Evolutionary conservation across 2,113 vertebrate genomes (phyloP).

Genomic region (Meles meles): DNA sequence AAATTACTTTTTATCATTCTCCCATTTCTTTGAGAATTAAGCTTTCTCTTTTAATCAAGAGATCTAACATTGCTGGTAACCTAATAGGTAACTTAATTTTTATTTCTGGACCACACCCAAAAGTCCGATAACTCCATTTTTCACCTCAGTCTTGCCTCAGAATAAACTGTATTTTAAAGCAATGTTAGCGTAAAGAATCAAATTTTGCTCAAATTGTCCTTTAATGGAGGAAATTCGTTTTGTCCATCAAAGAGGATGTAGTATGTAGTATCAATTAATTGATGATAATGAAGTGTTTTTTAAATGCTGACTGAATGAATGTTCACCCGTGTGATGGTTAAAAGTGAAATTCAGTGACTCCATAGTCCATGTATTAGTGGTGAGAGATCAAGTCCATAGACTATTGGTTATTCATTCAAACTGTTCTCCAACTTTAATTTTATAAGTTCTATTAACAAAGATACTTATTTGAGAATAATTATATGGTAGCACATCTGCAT

Average conservation of each 20-base stretch:
- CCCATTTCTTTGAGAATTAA: neutral
- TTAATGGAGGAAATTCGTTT: neutral
- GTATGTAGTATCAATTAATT: neutral
- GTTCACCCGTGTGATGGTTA: neutral
- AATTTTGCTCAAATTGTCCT: neutral
- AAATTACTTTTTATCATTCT: neutral
- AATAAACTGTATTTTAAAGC: slow-evolving; percentile 1
- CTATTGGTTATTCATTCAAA: slow-evolving; percentile 1
- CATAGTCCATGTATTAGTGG: neutral
- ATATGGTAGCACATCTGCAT: neutral
- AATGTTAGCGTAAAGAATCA: neutral
- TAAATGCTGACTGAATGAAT: neutral
- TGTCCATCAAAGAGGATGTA: neutral
- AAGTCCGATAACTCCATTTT: neutral
- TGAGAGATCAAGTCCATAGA: neutral
- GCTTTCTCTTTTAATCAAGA: neutral
- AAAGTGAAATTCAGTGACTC: neutral
- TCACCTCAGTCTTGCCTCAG: neutral
- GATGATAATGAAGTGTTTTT: neutral
- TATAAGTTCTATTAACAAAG: neutral
- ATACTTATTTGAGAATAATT: neutral
- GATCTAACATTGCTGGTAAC: neutral
- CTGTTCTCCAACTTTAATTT: neutral
- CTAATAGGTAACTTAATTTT: neutral
- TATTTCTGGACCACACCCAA: neutral